Percentiles rank a stretch among this genome's conserved stretches.
phyloP scores from a whole-genome alignment of 2,888 invertebrate genomes.

The Aspidiotus rigidus region DNA sequence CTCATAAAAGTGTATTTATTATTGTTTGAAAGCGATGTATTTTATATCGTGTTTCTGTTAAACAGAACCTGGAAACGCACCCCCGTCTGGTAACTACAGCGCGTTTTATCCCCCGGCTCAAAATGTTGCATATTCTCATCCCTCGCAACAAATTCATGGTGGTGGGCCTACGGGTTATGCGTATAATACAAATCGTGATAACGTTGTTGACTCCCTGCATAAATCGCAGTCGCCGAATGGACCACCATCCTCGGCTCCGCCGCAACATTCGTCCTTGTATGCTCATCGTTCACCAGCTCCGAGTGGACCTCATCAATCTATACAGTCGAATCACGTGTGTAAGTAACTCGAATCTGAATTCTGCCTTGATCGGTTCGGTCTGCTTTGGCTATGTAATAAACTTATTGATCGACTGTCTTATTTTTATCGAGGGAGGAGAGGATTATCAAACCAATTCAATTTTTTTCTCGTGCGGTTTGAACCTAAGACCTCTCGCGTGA shows the following conservation, averaged over 20 bases:
- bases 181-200: conserved; percentile 6
- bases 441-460: too few relatives aligned
- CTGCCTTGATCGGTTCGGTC: too few relatives aligned
- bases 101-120: conserved; percentile 14
- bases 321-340: conserved; percentile 27
- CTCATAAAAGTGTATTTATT: background rate
- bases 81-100: conserved; percentile 8
- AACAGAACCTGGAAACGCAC: conserved; percentile 16
- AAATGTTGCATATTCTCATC: conserved; percentile 12
- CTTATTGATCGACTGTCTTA: too few relatives aligned
- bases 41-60: background rate
- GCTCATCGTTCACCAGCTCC: conserved; percentile 18
- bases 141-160: conserved; percentile 13
- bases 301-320: conserved; percentile 1
- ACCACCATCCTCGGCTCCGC: background rate
- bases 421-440: too few relatives aligned
- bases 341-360: background rate
- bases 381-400: too few relatives aligned
- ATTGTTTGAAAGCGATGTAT: background rate
- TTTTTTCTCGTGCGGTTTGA: too few relatives aligned
- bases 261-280: conserved; percentile 7
- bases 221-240: conserved; percentile 11
- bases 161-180: conserved; percentile 5
- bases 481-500: too few relatives aligned
- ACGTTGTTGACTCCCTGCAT: conserved; percentile 10